These are phyloP conservation scores for Aphodius granarius DNA, from an alignment of 2,888 invertebrate genomes.

Conservation along the genomic window DNA sequence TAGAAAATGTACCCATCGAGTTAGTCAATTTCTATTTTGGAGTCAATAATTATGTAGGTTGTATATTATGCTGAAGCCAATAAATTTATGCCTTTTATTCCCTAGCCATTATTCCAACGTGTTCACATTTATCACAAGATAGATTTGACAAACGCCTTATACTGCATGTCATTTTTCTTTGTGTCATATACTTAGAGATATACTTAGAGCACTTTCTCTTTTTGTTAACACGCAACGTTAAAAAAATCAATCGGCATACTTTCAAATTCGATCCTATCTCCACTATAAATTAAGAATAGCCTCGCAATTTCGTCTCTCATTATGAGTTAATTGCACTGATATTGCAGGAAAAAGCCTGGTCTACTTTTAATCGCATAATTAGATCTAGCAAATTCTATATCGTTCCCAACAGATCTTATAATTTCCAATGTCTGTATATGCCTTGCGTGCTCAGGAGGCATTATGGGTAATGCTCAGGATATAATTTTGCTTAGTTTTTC, in stretches of 20 bases:
- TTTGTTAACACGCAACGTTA: background rate
- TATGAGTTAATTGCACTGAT: background rate
- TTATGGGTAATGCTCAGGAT: background rate
- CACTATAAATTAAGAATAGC: background rate
- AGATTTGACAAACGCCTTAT: background rate
- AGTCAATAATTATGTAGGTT: too few species aligned
- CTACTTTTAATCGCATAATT: background rate
- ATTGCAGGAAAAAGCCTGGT: background rate
- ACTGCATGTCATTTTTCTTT: background rate
- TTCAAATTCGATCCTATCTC: background rate
- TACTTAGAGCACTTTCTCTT: background rate
- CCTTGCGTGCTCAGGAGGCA: background rate
- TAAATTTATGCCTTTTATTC: background rate
- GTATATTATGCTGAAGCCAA: background rate
- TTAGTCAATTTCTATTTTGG: background rate
- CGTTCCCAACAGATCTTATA: background rate
- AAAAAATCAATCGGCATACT: background rate
- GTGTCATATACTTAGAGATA: background rate
- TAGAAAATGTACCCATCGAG: too few species aligned
- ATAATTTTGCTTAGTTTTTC: background rate
- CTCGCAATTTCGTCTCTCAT: background rate
- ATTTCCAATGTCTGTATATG: background rate
- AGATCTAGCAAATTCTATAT: background rate
- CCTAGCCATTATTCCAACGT: background rate
- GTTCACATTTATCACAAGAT: background rate